These are phyloP conservation scores for Creontiades dilutus DNA, from an alignment of 2,888 invertebrate species.

Conservation along the genomic window DNA sequence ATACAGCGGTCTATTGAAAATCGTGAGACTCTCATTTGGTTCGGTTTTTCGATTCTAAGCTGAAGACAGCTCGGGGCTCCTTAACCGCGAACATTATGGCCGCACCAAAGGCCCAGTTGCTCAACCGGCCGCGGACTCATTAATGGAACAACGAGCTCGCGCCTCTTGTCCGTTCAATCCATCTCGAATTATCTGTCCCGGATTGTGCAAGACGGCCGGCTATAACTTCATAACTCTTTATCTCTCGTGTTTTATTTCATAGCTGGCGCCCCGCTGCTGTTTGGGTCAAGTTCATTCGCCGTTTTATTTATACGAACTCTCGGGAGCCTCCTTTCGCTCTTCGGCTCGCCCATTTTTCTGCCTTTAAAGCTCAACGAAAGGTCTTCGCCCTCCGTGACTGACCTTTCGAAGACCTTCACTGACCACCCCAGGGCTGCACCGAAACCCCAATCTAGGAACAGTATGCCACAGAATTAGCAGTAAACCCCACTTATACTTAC, in stretches of 20 bases:
- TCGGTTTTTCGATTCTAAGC: not conserved
- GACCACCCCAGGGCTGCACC: not conserved
- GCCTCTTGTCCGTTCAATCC: not conserved
- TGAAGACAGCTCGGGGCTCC: not conserved
- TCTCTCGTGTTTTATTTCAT: not conserved
- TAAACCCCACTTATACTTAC: no score
- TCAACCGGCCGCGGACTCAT: not conserved
- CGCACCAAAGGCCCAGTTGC: not conserved
- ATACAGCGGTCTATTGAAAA: not conserved
- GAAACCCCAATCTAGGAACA: no score
- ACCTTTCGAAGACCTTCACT: conserved; percentile 7
- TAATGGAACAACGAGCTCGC: conserved; percentile 7
- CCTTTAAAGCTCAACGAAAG: not conserved
- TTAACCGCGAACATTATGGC: not conserved
- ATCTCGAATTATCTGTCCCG: conserved; percentile 1
- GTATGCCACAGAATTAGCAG: no score
- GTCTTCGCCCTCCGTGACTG: conserved; percentile 32
- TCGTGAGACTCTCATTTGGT: not conserved
- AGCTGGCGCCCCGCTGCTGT: conserved; percentile 13
- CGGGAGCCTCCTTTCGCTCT: not conserved
- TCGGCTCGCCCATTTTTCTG: not conserved
- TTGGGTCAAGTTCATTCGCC: conserved; percentile 21
- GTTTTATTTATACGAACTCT: no score
- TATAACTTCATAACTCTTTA: not conserved
- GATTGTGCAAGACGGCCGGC: not conserved